A percentile compares a stretch with the other conserved stretches of the same genome.
These are phyloP conservation scores for Zaprionus lachaisei DNA, from an alignment of 1,140 invertebrate genomes.

Conservation along the genomic window DNA sequence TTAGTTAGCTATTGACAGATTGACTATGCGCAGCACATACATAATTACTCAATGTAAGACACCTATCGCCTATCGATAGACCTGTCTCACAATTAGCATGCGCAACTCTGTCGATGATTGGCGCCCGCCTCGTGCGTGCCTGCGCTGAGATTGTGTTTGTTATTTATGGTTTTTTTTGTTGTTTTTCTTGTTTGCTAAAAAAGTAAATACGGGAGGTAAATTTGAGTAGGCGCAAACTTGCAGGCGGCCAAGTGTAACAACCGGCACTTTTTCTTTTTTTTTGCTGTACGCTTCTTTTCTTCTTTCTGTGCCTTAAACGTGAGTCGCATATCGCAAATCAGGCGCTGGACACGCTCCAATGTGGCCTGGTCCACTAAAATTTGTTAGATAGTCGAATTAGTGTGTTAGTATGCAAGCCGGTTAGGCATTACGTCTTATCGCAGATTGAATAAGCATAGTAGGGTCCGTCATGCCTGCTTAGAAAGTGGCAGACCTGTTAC, in stretches of 20 bases:
- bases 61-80: conserved; percentile 49
- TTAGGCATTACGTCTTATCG: conserved; percentile 76
- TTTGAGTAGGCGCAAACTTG: conserved; percentile 38
- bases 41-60: conserved; percentile 47
- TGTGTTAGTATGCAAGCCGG: conserved; percentile 65
- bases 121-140: conserved; percentile 26
- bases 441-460: conserved; percentile 68
- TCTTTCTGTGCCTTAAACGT: conserved; percentile 59
- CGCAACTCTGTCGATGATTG: conserved; percentile 56
- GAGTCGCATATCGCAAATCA: conserved; percentile 64
- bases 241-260: conserved; percentile 67
- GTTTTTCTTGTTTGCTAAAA: conserved; percentile 48
- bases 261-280: conserved; percentile 64
- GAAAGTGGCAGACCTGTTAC: conserved; percentile 57
- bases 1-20: conserved; percentile 57
- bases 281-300: conserved; percentile 23
- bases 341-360: conserved; percentile 69
- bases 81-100: conserved; percentile 70
- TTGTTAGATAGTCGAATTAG: conserved; percentile 62
- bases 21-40: conserved; percentile 38
- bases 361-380: conserved; percentile 71
- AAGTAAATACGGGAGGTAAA: conserved; percentile 70
- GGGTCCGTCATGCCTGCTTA: conserved; percentile 33
- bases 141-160: conserved; percentile 32
- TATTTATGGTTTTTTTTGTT: conserved; percentile 50